A percentile compares a stretch with the other conserved stretches of the same genome.
Conservation (phyloP, 2,888 invertebrate genomes). For the Tiliacea aurago region DNA sequence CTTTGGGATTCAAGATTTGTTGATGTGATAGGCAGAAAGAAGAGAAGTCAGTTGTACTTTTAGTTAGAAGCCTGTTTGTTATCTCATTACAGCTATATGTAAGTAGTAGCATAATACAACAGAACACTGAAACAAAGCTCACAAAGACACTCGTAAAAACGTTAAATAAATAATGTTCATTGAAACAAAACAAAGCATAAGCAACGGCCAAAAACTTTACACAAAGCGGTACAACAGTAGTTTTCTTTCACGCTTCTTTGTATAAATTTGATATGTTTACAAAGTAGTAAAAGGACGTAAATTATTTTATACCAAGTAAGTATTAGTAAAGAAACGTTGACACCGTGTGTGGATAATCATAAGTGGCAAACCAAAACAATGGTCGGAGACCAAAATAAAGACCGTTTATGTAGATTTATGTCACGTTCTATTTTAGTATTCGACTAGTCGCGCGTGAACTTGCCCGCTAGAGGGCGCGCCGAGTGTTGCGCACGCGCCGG, state of each 20-base stretch:
- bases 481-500: constrained; percentile 71
- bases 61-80: constrained; percentile 6
- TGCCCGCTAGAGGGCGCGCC: constrained; percentile 77
- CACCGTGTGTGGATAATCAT: constrained; percentile 59
- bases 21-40: neutral
- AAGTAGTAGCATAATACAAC: constrained; percentile 3
- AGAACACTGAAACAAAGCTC: constrained; percentile 36
- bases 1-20: neutral
- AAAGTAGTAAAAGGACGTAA: constrained; percentile 36
- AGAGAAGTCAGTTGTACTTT: neutral
- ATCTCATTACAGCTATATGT: neutral
- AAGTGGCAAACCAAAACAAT: constrained; percentile 73
- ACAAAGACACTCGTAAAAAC: constrained; percentile 24
- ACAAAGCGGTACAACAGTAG: constrained; percentile 51
- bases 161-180: constrained; percentile 39
- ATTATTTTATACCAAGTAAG: constrained; percentile 56
- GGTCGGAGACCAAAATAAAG: constrained; percentile 80
- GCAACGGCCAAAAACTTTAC: constrained; percentile 33
- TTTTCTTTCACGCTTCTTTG: constrained; percentile 57
- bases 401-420: constrained; percentile 88
- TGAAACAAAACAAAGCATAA: constrained; percentile 39
- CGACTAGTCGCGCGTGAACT: constrained; percentile 82
- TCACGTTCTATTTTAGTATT: constrained; percentile 86
- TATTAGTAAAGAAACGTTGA: constrained; percentile 52
- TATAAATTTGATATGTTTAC: constrained; percentile 50